Percentiles rank a stretch among this genome's conserved stretches.
Evolutionary conservation across 2,797 vertebrate species (phyloP).

Genomic region (Crocodylus rhombifer): DNA sequence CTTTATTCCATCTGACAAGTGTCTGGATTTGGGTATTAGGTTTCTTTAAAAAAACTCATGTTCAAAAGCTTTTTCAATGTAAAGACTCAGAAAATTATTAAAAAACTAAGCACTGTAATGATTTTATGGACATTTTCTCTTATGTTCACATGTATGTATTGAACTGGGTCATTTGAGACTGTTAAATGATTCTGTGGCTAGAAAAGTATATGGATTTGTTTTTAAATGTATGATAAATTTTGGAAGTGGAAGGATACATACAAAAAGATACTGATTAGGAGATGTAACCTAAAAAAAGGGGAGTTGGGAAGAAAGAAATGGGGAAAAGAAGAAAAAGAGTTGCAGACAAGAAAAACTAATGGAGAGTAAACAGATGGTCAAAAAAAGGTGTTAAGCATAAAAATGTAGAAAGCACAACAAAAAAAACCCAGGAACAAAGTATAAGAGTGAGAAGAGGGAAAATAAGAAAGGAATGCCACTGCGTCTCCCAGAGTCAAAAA

Average conservation of each 20-base stretch:
- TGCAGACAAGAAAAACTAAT: background rate
- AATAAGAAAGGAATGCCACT: background rate
- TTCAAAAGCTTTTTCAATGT: background rate
- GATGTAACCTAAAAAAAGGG: background rate
- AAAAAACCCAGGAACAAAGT: background rate
- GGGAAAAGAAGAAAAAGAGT: accelerated
- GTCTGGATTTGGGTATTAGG: background rate
- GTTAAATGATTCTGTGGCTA: no score
- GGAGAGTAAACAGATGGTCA: background rate
- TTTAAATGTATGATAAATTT: no score
- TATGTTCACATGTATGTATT: background rate
- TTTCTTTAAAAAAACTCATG: background rate
- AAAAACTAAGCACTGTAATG: background rate
- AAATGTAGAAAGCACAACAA: background rate
- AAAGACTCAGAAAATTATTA: background rate
- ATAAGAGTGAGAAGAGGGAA: background rate
- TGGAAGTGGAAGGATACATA: no score
- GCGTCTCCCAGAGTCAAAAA: no score
- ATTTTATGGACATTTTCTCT: background rate
- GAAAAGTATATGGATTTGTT: no score
- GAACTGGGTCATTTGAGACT: background rate
- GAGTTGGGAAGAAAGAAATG: background rate
- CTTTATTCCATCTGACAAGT: constrained; percentile 11
- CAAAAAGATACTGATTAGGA: background rate
- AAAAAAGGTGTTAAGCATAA: background rate